phyloP scores from a whole-genome alignment of 2,888 invertebrate species.

The Drosophila picticornis region DNA sequence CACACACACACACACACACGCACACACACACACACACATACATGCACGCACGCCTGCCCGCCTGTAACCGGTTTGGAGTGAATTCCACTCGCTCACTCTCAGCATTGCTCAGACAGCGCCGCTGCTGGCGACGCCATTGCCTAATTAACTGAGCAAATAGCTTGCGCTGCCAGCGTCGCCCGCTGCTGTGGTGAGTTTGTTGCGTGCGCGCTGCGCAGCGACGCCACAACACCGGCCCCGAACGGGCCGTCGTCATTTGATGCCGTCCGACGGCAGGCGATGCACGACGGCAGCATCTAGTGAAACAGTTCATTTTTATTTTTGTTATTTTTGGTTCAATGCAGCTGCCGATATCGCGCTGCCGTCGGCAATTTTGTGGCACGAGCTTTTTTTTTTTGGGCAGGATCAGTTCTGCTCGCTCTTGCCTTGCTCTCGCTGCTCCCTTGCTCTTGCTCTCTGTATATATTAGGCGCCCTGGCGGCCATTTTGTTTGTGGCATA shows the following conservation, averaged over 20 bases:
- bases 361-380: conserved; percentile 41
- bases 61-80: conserved; percentile 65
- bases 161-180: conserved; percentile 35
- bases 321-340: not conserved
- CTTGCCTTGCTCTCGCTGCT: not conserved
- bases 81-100: conserved; percentile 44
- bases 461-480: conserved; percentile 1
- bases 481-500: conserved; percentile 46
- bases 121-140: conserved; percentile 53
- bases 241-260: conserved; percentile 43
- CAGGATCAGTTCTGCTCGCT: conserved; percentile 40
- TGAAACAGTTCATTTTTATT: conserved; percentile 38
- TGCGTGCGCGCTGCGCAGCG: conserved; percentile 15
- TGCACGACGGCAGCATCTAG: conserved; percentile 38
- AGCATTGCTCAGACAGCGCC: conserved; percentile 22
- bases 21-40: conserved; percentile 4
- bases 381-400: conserved; percentile 7
- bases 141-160: conserved; percentile 72
- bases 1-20: conserved; percentile 16
- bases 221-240: conserved; percentile 7
- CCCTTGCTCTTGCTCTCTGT: not conserved
- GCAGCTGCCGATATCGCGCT: conserved; percentile 5
- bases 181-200: conserved; percentile 70
- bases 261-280: conserved; percentile 50
- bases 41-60: conserved; percentile 4